Base-by-base conservation (phyloP, 2,113 vertebrate genomes). In the Dasypus novemcinctus region DNA sequence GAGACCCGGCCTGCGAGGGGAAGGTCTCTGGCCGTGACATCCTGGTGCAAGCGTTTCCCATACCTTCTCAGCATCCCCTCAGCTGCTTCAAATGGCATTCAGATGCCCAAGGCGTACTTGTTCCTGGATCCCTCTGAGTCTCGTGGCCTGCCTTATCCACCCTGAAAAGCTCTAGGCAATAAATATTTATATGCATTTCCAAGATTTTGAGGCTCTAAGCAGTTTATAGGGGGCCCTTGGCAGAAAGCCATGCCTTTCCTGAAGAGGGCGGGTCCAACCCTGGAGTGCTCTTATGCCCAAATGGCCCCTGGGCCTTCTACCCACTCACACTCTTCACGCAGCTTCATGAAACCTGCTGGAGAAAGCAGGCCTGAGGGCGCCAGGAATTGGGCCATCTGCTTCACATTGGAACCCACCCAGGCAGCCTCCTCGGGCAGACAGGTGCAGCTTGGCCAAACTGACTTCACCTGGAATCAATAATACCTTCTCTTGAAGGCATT, bases 1-100 rank as follows among this genome's bases (percentile, higher is more conserved):
- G 25, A 12, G 13, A 31, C 49, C 9, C 1, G 41, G 8, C 7
- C 1, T 25, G 68, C 36, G 6, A 0, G 7, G 49, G 2, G 7
- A 59, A 69, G 59, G 80, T 91, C n/a, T 18, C 25, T 0, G 10
- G 43, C 27, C 6, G 2, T 23, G 0, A 15, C 0, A 27, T 4
- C 12, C 41, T n/a, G 78, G 15, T 10, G 15, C 4, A 5, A n/a
- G 36, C 27, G 14, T 49, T 75, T 4, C 57, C 54, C 11, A 17
- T 27, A 41, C 41, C 2, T 5, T 38, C 38, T 33, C 64, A 33
- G 23, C 31, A 46, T 49, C 54, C 17, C 43, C 20, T 31, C 49
- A 49, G 52, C 80, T 54, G 13, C 20, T 36, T 57, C 8, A 36
- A 17, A 11, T 31, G 33, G 9, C 38, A 54, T 25, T 10, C 20